Base-by-base conservation (phyloP, 2,888 invertebrate genomes). In the Drosophila mulleri region DNA sequence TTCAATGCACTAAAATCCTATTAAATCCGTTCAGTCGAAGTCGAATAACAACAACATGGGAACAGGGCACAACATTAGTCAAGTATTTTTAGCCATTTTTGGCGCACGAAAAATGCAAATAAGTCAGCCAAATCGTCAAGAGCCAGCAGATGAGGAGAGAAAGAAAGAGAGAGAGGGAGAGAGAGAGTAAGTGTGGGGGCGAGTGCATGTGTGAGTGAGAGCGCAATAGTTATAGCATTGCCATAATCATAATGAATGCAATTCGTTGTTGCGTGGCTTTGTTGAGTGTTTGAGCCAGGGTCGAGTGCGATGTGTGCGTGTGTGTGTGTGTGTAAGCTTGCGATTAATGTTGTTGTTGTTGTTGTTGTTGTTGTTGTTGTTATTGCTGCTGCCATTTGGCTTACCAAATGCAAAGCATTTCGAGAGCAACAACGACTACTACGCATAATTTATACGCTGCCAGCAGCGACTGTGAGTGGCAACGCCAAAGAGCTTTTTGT, bases 1-100 rank as follows among this genome's bases (percentile, higher is more conserved):
- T 81, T 74, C 72, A 68, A 75, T 86, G 86, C 88, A 81, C 84
- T 73, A 66, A 75, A 88, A 85, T 85, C 85, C 76, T 75, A 85
- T 87, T 87, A 87, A 82, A 72, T 81, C 88, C 65, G 62, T 76
- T 72, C 78, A 80, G 67, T 71, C 71, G 73, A 71, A 67, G 64
- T 57, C 20, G 20, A 63, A 48, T 63, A 78, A 48, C 60, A 61
- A 45, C 67, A 78, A 52, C 23, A 37, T 5, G 26, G 8, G 29
- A 41, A 29, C 41, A 14, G 41, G 56, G 60, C 56, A 52, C 66
- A 78, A 71, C 82, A 86, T 82, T 88, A 84, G 84, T 84, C 87
- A 84, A 84, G 82, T 68, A 82, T 80, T 80, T 84, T 72, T 64
- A 69, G 65, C 76, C 78, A 69, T 80, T 83, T 81, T 85, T 73